A percentile compares a stretch with the other conserved stretches of the same genome.
Conservation (phyloP, 2,797 vertebrate genomes). For the Neosilurus mollespiculum region DNA sequence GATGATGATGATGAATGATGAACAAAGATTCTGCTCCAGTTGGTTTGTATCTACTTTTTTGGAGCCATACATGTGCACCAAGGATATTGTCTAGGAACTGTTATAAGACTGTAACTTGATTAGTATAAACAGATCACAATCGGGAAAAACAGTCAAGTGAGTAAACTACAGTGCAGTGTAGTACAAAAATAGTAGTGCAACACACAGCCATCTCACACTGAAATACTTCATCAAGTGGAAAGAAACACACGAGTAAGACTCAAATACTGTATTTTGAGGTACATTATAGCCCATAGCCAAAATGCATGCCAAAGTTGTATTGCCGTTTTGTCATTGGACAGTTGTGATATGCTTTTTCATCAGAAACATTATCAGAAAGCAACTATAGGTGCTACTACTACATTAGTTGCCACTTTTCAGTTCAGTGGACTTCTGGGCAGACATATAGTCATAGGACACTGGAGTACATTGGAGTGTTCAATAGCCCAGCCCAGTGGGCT, state of each 20-base stretch:
- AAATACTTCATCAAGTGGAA: neutral
- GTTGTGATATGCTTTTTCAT: neutral
- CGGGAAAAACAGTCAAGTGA: neutral
- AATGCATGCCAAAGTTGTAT: neutral
- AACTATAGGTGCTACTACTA: neutral
- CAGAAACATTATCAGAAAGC: neutral
- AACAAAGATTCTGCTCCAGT: neutral
- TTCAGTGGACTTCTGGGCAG: neutral
- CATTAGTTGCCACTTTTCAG: neutral
- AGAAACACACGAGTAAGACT: neutral
- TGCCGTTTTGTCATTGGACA: neutral
- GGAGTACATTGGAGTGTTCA: neutral
- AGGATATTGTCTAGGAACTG: neutral
- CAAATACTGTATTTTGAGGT: neutral
- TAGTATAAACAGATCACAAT: slow-evolving; percentile 5
- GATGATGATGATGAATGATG: neutral
- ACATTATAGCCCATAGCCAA: neutral
- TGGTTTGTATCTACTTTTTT: neutral
- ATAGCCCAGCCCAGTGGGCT: neutral
- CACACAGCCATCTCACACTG: neutral
- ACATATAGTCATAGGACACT: too few relatives aligned
- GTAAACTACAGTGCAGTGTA: neutral
- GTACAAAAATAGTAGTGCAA: too few relatives aligned
- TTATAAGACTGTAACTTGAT: neutral
- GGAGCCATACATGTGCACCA: neutral